Conservation (phyloP, 35 echinoderm and acorn worm species). For the Chiridota heheva region DNA sequence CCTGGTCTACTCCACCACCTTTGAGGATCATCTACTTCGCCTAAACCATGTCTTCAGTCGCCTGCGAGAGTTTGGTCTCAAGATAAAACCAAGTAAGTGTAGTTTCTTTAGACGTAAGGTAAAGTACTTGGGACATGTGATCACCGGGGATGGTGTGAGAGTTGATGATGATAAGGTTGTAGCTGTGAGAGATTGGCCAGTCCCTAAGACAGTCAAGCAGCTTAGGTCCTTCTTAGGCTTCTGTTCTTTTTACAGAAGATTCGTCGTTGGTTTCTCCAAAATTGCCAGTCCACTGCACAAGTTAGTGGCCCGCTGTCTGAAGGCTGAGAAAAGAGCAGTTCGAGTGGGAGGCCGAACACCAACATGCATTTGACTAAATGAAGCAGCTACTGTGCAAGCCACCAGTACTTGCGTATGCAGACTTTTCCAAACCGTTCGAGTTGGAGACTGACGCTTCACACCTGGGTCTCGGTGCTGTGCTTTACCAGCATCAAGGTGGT, state of each 20-base stretch:
- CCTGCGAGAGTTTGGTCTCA: conserved; percentile 49
- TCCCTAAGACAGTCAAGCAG: conserved; percentile 3
- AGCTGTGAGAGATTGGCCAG: conserved; percentile 27
- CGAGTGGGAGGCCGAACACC: conserved; percentile 47
- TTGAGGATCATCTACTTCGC: conserved; percentile 47
- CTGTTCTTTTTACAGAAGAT: conserved; percentile 7
- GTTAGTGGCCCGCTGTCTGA: no score
- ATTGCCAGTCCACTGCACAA: not conserved
- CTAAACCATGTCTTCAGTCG: conserved; percentile 29
- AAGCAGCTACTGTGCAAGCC: conserved; percentile 37
- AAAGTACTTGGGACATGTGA: conserved; percentile 40
- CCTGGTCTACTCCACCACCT: conserved; percentile 18
- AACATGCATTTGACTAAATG: conserved; percentile 48
- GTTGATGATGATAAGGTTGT: conserved; percentile 43
- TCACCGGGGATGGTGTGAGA: conserved; percentile 23
- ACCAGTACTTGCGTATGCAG: conserved; percentile 75
- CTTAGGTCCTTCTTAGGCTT: conserved; percentile 23
- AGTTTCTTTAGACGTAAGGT: conserved; percentile 4
- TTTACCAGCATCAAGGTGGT: conserved; percentile 50
- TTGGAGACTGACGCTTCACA: conserved; percentile 51
- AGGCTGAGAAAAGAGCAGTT: not conserved
- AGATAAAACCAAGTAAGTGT: conserved; percentile 59
- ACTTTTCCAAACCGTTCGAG: conserved; percentile 46
- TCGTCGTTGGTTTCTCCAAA: not conserved
- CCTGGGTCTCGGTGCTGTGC: conserved; percentile 47